Evolutionary conservation across 2,888 invertebrate species (phyloP).

Genomic region (Callyntrura guangdongensis): DNA sequence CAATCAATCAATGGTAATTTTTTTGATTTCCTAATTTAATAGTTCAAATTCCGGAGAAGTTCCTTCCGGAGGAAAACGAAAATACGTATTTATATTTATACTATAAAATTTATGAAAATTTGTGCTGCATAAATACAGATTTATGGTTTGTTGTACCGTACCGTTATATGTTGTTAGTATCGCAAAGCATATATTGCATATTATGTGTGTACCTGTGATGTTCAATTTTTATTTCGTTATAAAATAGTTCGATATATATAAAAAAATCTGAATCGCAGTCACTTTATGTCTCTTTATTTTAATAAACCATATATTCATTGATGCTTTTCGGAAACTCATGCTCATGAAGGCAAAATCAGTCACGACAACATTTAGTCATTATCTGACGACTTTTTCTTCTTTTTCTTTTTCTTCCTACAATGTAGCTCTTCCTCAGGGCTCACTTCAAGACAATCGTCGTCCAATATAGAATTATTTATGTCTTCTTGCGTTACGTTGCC

Average conservation of each 20-base stretch:
- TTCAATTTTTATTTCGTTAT: slow-evolving; percentile 64
- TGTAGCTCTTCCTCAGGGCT: neutral
- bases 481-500: neutral
- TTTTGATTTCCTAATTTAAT: slow-evolving; percentile 19
- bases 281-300: too few species aligned
- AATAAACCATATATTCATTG: too few species aligned
- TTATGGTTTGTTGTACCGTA: too few species aligned
- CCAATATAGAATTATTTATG: neutral
- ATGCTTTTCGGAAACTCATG: too few species aligned
- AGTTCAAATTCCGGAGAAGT: slow-evolving; percentile 15
- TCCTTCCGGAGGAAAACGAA: neutral
- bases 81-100: neutral
- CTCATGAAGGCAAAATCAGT: neutral
- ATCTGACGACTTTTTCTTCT: slow-evolving; percentile 54
- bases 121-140: neutral
- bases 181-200: neutral
- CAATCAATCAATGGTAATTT: slow-evolving; percentile 15
- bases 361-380: neutral
- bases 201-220: slow-evolving; percentile 75
- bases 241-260: slow-evolving; percentile 48
- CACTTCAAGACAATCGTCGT: neutral
- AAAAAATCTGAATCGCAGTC: slow-evolving; percentile 3
- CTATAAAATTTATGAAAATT: neutral
- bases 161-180: slow-evolving; percentile 7
- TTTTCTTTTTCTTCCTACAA: slow-evolving; percentile 57